phyloP scores from a whole-genome alignment of 2,797 vertebrate genomes.

The Muraenolepis orangiensis region DNA sequence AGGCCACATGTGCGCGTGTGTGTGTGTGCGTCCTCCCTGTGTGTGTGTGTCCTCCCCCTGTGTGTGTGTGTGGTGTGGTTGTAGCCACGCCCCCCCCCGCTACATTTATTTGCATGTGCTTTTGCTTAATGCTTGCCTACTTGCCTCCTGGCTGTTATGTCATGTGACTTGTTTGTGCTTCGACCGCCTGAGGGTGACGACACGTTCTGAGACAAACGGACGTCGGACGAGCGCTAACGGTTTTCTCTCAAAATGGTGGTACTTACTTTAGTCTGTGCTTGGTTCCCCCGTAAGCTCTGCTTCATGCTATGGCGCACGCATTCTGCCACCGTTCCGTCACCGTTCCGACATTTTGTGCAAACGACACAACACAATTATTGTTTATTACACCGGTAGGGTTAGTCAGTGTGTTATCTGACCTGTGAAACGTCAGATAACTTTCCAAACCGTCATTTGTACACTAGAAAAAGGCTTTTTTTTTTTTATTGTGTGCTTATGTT shows the following conservation, averaged over 20 bases:
- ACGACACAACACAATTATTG: neutral
- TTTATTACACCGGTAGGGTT: neutral
- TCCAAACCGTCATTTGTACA: neutral
- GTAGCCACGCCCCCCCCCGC: too few species aligned
- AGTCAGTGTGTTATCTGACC: neutral
- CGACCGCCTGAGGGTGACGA: constrained; percentile 25
- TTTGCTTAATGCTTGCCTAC: constrained; percentile 14
- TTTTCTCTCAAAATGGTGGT: neutral
- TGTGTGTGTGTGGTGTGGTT: too few species aligned
- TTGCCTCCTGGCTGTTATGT: constrained; percentile 37
- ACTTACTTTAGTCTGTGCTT: too few species aligned
- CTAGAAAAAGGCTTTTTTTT: neutral
- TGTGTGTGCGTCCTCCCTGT: constrained; percentile 6
- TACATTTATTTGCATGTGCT: constrained; percentile 20
- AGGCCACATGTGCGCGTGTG: constrained; percentile 46
- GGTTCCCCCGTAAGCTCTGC: neutral
- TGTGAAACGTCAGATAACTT: neutral
- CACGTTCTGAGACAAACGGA: constrained; percentile 36
- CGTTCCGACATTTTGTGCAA: neutral
- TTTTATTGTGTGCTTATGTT: neutral
- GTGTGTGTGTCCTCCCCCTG: constrained; percentile 14
- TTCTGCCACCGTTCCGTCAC: neutral
- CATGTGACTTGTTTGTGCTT: constrained; percentile 30
- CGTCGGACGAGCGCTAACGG: too few species aligned
- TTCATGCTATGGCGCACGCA: neutral